Evolutionary conservation across 2,888 invertebrate species (phyloP).

Genomic region (Drosophila imparisetae): DNA sequence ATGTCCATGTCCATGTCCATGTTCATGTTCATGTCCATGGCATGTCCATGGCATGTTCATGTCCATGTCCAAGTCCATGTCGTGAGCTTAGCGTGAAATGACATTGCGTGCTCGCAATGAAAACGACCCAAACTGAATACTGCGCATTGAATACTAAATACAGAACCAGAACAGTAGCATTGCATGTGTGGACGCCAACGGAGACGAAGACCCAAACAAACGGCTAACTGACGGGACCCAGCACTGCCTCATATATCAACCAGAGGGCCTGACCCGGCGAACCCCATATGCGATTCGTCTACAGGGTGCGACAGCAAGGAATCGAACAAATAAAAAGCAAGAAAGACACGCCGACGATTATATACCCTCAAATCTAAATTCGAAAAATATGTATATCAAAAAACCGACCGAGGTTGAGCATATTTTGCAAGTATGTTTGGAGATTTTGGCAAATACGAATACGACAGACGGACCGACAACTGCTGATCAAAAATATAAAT

Average conservation of each 20-base stretch:
- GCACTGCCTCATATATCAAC: slow-evolving; percentile 55
- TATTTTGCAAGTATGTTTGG: not conserved
- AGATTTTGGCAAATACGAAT: not conserved
- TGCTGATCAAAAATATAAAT: not conserved
- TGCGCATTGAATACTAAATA: slow-evolving; percentile 19
- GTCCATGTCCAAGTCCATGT: slow-evolving; percentile 52
- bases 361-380: not conserved
- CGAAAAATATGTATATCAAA: not conserved
- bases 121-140: slow-evolving; percentile 48
- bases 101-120: slow-evolving; percentile 68
- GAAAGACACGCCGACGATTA: not conserved
- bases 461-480: not conserved
- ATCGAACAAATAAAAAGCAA: not conserved
- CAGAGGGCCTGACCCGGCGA: slow-evolving; percentile 14
- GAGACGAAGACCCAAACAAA: slow-evolving; percentile 32
- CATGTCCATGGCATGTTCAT: slow-evolving; percentile 27
- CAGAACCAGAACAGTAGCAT: slow-evolving; percentile 58
- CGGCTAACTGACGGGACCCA: slow-evolving; percentile 33
- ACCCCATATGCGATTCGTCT: slow-evolving; percentile 4
- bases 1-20: slow-evolving; percentile 38
- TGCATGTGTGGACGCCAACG: slow-evolving; percentile 57
- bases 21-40: not conserved
- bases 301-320: slow-evolving; percentile 26
- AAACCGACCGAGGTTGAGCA: not conserved
- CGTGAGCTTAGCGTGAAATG: slow-evolving; percentile 69